Percentiles rank a stretch among this genome's conserved stretches.
These are phyloP conservation scores for Scomber scombrus DNA, from an alignment of 2,113 vertebrate species.

Conservation along the genomic window DNA sequence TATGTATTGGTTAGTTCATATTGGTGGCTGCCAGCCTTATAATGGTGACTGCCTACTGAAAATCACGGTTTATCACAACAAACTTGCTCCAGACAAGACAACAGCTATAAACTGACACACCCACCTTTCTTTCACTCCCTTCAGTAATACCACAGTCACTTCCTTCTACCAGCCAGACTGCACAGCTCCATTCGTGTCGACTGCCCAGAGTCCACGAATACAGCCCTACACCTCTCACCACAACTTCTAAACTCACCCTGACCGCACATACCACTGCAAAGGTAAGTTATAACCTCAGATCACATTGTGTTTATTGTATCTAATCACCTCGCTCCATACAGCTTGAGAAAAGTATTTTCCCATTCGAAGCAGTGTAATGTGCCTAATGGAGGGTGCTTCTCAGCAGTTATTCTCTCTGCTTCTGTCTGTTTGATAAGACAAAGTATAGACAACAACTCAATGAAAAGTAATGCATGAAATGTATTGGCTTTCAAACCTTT, in stretches of 20 bases:
- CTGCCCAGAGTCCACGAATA: constrained; percentile 86
- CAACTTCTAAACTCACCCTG: not conserved
- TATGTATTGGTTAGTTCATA: not conserved
- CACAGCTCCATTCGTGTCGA: constrained; percentile 81
- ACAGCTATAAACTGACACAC: constrained; percentile 71
- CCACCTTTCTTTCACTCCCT: constrained; percentile 56
- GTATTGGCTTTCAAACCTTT: not conserved
- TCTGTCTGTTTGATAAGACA: not conserved
- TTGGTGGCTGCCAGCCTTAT: too few relatives aligned
- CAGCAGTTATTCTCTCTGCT: not conserved
- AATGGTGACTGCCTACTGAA: not conserved
- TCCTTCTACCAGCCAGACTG: constrained; percentile 51
- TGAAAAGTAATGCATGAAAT: too few relatives aligned
- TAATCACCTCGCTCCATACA: not conserved
- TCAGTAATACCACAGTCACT: constrained; percentile 53
- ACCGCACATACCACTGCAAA: constrained; percentile 8
- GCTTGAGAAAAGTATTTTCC: too few relatives aligned
- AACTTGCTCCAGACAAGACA: not conserved
- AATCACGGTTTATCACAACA: not conserved
- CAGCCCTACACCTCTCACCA: constrained; percentile 8
- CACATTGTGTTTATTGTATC: not conserved
- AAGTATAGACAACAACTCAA: not conserved
- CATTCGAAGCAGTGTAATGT: not conserved
- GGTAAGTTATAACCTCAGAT: constrained; percentile 51
- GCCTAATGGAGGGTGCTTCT: not conserved